phyloP scores from a whole-genome alignment of 2,888 invertebrate species.

The Ctena decussata region DNA sequence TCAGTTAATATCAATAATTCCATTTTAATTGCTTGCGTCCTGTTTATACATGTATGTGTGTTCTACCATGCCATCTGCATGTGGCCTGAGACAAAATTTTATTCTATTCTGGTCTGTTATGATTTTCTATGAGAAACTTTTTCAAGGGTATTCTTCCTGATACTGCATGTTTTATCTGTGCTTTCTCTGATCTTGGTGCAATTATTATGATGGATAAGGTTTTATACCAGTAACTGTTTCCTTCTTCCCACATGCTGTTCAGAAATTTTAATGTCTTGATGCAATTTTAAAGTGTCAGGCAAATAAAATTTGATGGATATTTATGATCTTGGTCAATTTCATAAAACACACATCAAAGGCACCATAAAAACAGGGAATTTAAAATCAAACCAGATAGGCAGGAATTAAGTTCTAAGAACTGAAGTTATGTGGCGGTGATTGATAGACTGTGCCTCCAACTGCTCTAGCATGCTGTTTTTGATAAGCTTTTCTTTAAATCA shows the following conservation, averaged over 20 bases:
- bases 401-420: neutral
- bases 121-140: too few species aligned
- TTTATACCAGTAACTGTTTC: neutral
- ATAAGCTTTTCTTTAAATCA: neutral
- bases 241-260: conserved; percentile 11
- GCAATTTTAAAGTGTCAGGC: conserved; percentile 10
- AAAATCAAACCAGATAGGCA: conserved; percentile 9
- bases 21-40: too few species aligned
- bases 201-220: conserved; percentile 7
- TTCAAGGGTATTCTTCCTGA: too few species aligned
- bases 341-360: conserved; percentile 9
- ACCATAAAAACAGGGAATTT: neutral
- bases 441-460: neutral
- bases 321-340: conserved; percentile 14
- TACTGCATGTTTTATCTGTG: too few species aligned
- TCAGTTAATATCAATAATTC: too few species aligned
- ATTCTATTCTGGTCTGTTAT: too few species aligned
- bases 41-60: too few species aligned
- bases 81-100: too few species aligned
- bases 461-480: neutral
- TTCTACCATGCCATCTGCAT: too few species aligned
- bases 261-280: conserved; percentile 3
- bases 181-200: neutral
- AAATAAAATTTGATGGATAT: conserved; percentile 17
- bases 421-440: neutral